Evolutionary conservation across 1,140 invertebrate genomes (phyloP).

Genomic region (Platorchestia sp.): DNA sequence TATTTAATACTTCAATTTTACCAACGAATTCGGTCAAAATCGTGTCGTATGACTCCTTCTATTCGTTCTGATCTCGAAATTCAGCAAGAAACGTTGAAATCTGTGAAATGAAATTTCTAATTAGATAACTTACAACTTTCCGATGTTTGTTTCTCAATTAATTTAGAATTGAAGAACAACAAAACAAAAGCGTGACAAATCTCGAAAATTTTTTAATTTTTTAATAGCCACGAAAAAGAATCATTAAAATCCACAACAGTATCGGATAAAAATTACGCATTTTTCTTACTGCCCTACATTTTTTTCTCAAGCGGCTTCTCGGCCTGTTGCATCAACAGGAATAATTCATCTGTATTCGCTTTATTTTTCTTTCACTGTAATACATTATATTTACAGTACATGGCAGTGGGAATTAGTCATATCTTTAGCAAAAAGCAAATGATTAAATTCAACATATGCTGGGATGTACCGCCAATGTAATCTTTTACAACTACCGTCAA

Average conservation of each 20-base stretch:
- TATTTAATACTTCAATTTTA: neutral
- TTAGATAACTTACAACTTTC: neutral
- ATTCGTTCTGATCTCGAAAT: neutral
- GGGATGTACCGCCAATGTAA: no score
- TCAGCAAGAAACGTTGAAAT: neutral
- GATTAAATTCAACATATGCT: no score
- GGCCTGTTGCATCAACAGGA: neutral
- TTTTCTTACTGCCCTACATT: neutral
- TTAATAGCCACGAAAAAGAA: neutral
- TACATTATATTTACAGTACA: no score
- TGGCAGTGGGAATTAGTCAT: neutral
- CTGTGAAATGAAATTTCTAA: neutral
- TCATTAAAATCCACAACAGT: neutral
- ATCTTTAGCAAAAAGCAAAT: no score
- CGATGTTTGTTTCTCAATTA: neutral
- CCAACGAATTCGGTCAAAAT: no score
- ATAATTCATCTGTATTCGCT: neutral
- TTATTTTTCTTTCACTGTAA: neutral
- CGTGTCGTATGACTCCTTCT: neutral
- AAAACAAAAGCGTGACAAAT: neutral
- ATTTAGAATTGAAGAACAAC: neutral
- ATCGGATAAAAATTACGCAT: neutral
- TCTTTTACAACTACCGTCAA: neutral
- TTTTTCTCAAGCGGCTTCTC: neutral
- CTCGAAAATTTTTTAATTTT: neutral